Evolutionary conservation across 2,888 invertebrate species (phyloP).

Genomic region (Plagodis pulveraria): DNA sequence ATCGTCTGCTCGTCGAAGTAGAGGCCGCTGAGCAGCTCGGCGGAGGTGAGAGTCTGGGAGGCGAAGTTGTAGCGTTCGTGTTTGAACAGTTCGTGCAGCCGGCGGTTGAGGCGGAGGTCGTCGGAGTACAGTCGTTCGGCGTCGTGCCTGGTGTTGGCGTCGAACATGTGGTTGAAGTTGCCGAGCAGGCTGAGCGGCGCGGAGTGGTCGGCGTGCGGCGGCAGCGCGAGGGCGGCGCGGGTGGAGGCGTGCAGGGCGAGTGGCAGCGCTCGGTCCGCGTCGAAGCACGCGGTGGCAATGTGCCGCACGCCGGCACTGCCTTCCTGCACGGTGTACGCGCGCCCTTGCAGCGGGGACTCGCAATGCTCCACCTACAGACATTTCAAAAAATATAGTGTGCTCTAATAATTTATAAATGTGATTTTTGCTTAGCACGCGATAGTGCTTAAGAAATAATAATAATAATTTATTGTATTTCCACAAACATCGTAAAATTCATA

Average conservation of each 20-base stretch:
- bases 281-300: slow-evolving; percentile 70
- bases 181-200: slow-evolving; percentile 71
- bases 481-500: too few relatives aligned
- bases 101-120: slow-evolving; percentile 58
- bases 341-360: slow-evolving; percentile 65
- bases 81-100: slow-evolving; percentile 62
- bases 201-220: slow-evolving; percentile 54
- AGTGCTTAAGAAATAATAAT: too few relatives aligned
- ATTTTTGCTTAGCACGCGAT: too few relatives aligned
- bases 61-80: slow-evolving; percentile 63
- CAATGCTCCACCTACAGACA: slow-evolving; percentile 62
- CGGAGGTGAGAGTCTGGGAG: slow-evolving; percentile 61
- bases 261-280: slow-evolving; percentile 62
- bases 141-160: slow-evolving; percentile 62
- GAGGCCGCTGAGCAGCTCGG: slow-evolving; percentile 51
- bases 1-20: slow-evolving; percentile 71
- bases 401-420: too few relatives aligned
- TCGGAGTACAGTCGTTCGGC: slow-evolving; percentile 71
- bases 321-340: slow-evolving; percentile 61
- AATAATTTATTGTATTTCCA: too few relatives aligned
- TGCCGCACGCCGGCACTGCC: slow-evolving; percentile 49
- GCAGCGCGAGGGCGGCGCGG: slow-evolving; percentile 45
- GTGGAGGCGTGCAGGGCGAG: slow-evolving; percentile 59
- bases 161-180: slow-evolving; percentile 80
- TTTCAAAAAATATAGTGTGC: too few relatives aligned